These are phyloP conservation scores for Drosophila arawakana DNA, from an alignment of 1,140 invertebrate species.

Conservation along the genomic window DNA sequence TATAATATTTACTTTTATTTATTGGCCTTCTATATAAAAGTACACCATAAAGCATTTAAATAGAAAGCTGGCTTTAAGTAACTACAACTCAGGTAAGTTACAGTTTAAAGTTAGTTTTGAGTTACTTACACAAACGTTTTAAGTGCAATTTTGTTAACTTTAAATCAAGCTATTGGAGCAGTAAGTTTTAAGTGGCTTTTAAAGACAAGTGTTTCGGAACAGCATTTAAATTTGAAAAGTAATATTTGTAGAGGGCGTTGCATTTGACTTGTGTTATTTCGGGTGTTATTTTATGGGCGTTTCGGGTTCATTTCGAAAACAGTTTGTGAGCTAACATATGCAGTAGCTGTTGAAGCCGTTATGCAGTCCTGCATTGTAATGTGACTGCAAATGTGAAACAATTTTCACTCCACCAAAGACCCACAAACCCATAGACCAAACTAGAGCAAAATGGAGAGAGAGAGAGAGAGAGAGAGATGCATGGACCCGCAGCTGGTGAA, in stretches of 20 bases:
- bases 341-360: constrained; percentile 12
- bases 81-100: too few relatives aligned
- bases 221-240: not conserved
- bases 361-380: constrained; percentile 50
- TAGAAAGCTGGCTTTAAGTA: too few relatives aligned
- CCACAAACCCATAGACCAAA: not conserved
- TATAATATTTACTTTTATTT: too few relatives aligned
- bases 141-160: too few relatives aligned
- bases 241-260: constrained; percentile 2
- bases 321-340: not conserved
- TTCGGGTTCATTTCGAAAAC: constrained; percentile 24
- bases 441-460: not conserved
- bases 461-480: not conserved
- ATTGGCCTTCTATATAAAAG: too few relatives aligned
- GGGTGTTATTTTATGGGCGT: not conserved
- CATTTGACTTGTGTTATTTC: not conserved
- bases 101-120: too few relatives aligned
- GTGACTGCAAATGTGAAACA: constrained; percentile 60
- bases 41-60: too few relatives aligned
- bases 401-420: constrained; percentile 32
- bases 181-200: too few relatives aligned
- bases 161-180: too few relatives aligned
- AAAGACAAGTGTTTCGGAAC: too few relatives aligned
- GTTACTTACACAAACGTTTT: too few relatives aligned
- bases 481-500: constrained; percentile 25